Base-by-base conservation (phyloP, 2,113 vertebrate genomes). In the Cheilinus undulatus region DNA sequence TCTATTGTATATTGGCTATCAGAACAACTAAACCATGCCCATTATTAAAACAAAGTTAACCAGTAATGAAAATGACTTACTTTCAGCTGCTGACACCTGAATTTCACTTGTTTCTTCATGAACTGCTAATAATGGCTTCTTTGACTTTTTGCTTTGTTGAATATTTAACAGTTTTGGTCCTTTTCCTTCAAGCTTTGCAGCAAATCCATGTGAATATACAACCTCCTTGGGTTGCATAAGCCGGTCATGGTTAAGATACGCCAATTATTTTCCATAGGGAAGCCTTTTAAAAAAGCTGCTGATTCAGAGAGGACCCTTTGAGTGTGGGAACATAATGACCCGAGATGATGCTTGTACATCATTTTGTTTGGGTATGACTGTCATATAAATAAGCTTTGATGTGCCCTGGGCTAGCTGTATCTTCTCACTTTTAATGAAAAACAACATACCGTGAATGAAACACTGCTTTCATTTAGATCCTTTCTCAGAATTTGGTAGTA, bases 291-390 rank as follows among this genome's bases (percentile, higher is more conserved):
- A 60, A 58, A 34, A 42, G 17, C 36, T 10, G 40, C 0, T 15
- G 30, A 56, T 48, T 43, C 27, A 42, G 40, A 15, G 40, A 60
- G 17, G 23, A 7, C 32, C 28, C 1, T 1, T 20, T 30, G 11
- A 45, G 1, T 50, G 34, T 62, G 56, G 62, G 56, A 73, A 62
- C 69, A n/a, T 24, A 17, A 19, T 3, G 32, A 27, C 40, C 14
- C 53, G 54, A 27, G 68, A 42, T 48, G 49, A 54, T 32, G 54
- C 15, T 28, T 60, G n/a, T 8, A 3, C 26, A 23, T 50, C 13
- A 9, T 51, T 71, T 3, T 45, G 52, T 22, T 43, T 28, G 14
- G 19, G 54, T 2, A 19, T 20, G 5, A 22, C 11, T n/a, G n/a
- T n/a, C 22, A 1, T 64, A 19, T 38, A 1, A 66, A 42, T 11